Conservation (phyloP, 30 jellyfish, hydroid and myxozoan species). For the Aurelia sp. region DNA sequence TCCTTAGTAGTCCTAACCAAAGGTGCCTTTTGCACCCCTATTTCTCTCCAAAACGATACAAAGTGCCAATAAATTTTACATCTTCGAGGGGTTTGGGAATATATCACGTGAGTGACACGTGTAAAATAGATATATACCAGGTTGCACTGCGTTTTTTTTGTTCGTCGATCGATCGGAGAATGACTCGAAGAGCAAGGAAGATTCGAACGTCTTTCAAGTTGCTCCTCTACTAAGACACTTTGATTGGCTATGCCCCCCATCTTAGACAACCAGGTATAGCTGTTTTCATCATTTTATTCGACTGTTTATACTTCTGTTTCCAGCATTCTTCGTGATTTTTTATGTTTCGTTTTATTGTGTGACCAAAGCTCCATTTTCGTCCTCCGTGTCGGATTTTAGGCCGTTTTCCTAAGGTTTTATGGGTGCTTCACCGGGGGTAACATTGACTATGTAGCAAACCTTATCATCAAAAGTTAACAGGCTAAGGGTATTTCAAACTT, state of each 20-base stretch:
- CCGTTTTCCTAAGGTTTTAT: conserved; percentile 30
- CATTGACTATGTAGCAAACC: background rate
- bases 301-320: background rate
- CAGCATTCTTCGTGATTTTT: background rate
- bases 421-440: conserved; percentile 56
- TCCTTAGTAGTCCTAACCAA: no score
- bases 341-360: no score
- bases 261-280: conserved; percentile 70
- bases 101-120: conserved; percentile 79
- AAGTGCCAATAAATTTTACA: background rate
- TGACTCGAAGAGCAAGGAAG: conserved; percentile 38
- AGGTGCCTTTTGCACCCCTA: background rate
- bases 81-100: conserved; percentile 20
- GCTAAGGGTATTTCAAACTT: no score
- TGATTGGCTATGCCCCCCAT: conserved; percentile 85
- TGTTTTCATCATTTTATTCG: conserved; percentile 23
- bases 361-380: conserved; percentile 1
- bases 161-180: conserved; percentile 13
- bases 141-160: conserved; percentile 64
- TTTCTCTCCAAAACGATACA: no score
- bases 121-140: conserved; percentile 38
- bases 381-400: conserved; percentile 61
- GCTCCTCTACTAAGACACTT: conserved; percentile 27
- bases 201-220: conserved; percentile 39
- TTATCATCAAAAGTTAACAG: no score